phyloP scores from a whole-genome alignment of 2,888 invertebrate species.

The Argyresthia albistria region DNA sequence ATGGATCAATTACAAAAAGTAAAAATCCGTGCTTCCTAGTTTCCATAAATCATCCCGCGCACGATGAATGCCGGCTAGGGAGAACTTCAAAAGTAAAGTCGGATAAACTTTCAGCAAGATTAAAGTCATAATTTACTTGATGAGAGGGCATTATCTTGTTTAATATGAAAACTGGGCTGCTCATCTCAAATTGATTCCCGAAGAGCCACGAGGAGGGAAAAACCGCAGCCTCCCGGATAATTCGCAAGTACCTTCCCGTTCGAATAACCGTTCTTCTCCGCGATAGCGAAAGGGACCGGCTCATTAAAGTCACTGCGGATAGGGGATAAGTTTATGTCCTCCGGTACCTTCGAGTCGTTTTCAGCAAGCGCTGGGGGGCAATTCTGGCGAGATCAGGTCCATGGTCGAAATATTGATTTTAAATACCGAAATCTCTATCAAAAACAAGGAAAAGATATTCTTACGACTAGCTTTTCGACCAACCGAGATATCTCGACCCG shows the following conservation, averaged over 20 bases:
- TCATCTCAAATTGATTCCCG: conserved; percentile 37
- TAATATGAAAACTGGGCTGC: conserved; percentile 43
- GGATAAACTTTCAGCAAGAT: conserved; percentile 57
- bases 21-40: too few relatives aligned
- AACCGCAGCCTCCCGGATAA: conserved; percentile 31
- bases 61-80: conserved; percentile 48
- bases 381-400: too few relatives aligned
- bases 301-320: conserved; percentile 63
- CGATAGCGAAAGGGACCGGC: conserved; percentile 58
- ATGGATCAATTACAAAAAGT: too few relatives aligned
- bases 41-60: conserved; percentile 61
- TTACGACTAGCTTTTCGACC: too few relatives aligned
- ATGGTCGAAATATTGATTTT: too few relatives aligned
- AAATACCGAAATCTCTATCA: too few relatives aligned
- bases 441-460: too few relatives aligned
- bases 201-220: conserved; percentile 34
- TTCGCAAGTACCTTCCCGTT: conserved; percentile 39
- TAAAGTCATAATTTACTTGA: conserved; percentile 62
- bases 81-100: conserved; percentile 56
- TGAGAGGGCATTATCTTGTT: conserved; percentile 50
- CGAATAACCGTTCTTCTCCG: conserved; percentile 53
- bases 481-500: too few relatives aligned
- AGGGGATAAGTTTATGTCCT: conserved; percentile 48
- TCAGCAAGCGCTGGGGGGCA: conserved; percentile 37
- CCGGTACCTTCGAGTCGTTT: conserved; percentile 68